Base-by-base conservation (phyloP, 2,797 vertebrate species). In the Siniperca undulata region DNA sequence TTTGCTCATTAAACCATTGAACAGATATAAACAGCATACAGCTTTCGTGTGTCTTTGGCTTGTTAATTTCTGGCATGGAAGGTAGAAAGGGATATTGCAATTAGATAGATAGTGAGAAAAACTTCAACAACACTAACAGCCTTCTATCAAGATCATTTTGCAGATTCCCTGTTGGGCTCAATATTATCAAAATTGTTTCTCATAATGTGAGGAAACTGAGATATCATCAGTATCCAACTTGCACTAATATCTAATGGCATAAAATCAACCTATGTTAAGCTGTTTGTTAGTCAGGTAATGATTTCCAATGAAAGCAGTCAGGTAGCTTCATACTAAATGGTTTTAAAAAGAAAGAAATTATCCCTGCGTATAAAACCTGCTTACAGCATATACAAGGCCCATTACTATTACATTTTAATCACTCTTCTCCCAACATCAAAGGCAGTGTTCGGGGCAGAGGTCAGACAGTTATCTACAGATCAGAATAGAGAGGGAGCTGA, bases 391-490 rank as follows among this genome's bases (percentile, higher is more conserved):
- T 62, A 53, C 53, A 78, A 77, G 82, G 69, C 42, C 77, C 19
- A 44, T 46, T 48, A 66, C 74, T 77, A 78, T 78, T 86, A 84
- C 30, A 86, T 90, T 89, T 90, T 84, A 88, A 90, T 93, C 77
- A 86, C 48, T 85, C 36, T 71, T 82, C 42, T 75, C 64, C 56
- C 66, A 60, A 86, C 88, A 93, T 94, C 93, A 95, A 92, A 93
- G 86, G 69, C 67, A 27, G 65, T 61, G 67, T 81, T 82, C 69
- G 78, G 79, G 84, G 77, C 81, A 88, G 74, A 86, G 89, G 86
- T 88, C 81, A 88, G 67, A 76, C 13, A 42, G 83, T 83, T 91
- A 86, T 36, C 76, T 27, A 34, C 65, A 65, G 70, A 90, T 91
- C 82, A 81, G 72, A 88, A 86, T 74, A 58, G 24, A 78, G 46